Percentiles rank a stretch among this genome's conserved stretches.
Conservation (phyloP, 2,888 invertebrate genomes). For the Ochropacha duplaris region DNA sequence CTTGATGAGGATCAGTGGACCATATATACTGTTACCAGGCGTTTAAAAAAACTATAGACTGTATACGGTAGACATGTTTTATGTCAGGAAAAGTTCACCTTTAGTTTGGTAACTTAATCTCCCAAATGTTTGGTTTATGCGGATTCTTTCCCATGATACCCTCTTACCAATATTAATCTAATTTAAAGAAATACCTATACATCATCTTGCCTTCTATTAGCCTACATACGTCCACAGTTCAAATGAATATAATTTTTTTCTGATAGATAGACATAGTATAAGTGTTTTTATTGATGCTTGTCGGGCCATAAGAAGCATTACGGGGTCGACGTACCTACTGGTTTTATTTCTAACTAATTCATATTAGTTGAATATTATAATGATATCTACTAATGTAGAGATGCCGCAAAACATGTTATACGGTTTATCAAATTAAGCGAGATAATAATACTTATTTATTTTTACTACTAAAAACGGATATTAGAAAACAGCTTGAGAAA, state of each 20-base stretch:
- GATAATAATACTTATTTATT: too few species aligned
- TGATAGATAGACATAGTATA: background rate
- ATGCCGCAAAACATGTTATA: background rate
- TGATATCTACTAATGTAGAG: background rate
- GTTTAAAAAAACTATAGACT: background rate
- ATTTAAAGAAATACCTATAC: too few species aligned
- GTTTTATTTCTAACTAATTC: slow-evolving; percentile 22
- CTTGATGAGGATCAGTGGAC: background rate
- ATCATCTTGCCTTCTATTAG: too few species aligned
- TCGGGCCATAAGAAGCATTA: slow-evolving; percentile 1
- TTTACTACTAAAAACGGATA: too few species aligned
- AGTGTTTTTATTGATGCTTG: background rate
- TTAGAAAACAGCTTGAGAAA: too few species aligned
- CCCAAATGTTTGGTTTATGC: background rate
- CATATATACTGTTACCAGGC: background rate
- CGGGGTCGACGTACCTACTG: slow-evolving; percentile 28
- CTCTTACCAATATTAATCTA: too few species aligned
- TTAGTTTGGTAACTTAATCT: background rate
- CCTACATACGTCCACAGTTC: background rate
- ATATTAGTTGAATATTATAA: slow-evolving; percentile 6
- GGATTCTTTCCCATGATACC: too few species aligned
- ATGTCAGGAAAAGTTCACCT: background rate
- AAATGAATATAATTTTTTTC: too few species aligned
- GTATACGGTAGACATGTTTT: background rate
- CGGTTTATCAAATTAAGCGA: too few species aligned